phyloP scores from a whole-genome alignment of 2,888 invertebrate genomes.

The Dasypolia templi region DNA sequence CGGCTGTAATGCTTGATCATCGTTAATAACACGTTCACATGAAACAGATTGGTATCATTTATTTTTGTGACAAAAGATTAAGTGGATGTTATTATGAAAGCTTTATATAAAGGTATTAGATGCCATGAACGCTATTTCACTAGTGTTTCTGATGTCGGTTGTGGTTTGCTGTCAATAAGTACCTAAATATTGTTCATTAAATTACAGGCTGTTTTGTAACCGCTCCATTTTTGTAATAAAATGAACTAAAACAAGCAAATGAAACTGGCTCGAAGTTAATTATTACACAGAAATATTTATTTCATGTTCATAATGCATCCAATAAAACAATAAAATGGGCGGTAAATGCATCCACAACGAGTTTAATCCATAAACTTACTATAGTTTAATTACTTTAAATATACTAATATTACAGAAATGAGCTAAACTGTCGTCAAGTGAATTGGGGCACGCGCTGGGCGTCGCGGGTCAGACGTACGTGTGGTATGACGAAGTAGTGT shows the following conservation, averaged over 20 bases:
- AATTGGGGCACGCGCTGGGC: conserved; percentile 33
- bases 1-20: conserved; percentile 22
- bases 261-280: conserved; percentile 7
- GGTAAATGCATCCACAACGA: neutral
- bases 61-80: conserved; percentile 16
- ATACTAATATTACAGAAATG: neutral
- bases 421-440: conserved; percentile 20
- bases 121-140: neutral
- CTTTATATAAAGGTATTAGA: neutral
- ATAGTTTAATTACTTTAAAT: neutral
- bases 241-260: conserved; percentile 29
- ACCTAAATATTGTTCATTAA: conserved; percentile 12
- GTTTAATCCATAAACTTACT: neutral
- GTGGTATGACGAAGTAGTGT: neutral
- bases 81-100: neutral
- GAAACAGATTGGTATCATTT: conserved; percentile 13
- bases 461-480: neutral
- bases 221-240: neutral
- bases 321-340: conserved; percentile 26
- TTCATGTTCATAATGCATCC: conserved; percentile 7
- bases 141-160: conserved; percentile 11
- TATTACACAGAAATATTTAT: conserved; percentile 26
- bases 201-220: neutral
- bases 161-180: conserved; percentile 11
- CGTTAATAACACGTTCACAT: conserved; percentile 16